Percentiles rank a stretch among this genome's conserved stretches.
phyloP scores from a whole-genome alignment of 2,888 invertebrate genomes.

The Ferdinandea cuprea region DNA sequence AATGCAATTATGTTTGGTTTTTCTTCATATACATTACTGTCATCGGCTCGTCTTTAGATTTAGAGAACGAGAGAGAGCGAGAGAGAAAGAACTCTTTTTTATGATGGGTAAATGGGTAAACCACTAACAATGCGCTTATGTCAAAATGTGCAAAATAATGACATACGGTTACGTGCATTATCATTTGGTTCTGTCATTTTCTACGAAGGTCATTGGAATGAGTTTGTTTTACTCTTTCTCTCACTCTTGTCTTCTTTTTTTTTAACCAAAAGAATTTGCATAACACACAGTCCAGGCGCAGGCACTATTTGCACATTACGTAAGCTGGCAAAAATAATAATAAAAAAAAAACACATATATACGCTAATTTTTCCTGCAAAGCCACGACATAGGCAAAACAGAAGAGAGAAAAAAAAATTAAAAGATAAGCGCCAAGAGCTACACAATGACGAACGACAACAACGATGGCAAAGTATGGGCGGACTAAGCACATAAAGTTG shows the following conservation, averaged over 20 bases:
- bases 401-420: conserved; percentile 30
- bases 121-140: conserved; percentile 33
- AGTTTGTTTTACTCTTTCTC: conserved; percentile 8
- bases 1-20: conserved; percentile 25
- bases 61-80: no score
- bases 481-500: conserved; percentile 55
- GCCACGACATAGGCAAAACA: conserved; percentile 11
- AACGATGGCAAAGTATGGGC: conserved; percentile 29
- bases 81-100: no score
- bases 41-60: neutral
- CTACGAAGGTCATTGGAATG: conserved; percentile 57
- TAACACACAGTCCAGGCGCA: neutral
- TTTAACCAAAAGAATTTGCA: conserved; percentile 32
- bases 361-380: conserved; percentile 48
- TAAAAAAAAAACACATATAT: neutral
- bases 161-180: conserved; percentile 33
- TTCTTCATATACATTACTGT: conserved; percentile 15
- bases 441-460: conserved; percentile 39
- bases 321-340: conserved; percentile 29
- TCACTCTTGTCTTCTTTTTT: no score
- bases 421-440: conserved; percentile 54
- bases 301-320: conserved; percentile 27
- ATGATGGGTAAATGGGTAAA: conserved; percentile 13
- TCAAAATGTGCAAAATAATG: conserved; percentile 24
- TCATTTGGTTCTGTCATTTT: conserved; percentile 52